A percentile compares a stretch with the other conserved stretches of the same genome.
Conservation (phyloP, 2,888 invertebrate genomes). For the Parnassius mnemosyne region DNA sequence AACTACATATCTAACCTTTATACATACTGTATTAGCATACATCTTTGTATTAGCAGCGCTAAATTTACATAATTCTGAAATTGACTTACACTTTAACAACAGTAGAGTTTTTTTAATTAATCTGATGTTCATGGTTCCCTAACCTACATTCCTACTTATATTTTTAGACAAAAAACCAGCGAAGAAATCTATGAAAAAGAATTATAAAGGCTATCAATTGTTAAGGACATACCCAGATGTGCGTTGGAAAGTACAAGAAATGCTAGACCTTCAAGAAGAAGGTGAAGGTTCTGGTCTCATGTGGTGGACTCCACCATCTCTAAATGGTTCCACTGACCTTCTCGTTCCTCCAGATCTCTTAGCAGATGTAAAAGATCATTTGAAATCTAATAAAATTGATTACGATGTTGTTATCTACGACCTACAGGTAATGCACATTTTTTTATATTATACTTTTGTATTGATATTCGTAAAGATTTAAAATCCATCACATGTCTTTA, state of each 20-base stretch:
- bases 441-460: conserved; percentile 12
- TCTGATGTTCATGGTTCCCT: not conserved
- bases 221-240: conserved; percentile 66
- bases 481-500: conserved; percentile 38
- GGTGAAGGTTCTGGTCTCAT: conserved; percentile 71
- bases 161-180: conserved; percentile 54
- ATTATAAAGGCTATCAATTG: conserved; percentile 80
- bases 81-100: not conserved
- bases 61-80: not conserved
- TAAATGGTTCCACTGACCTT: conserved; percentile 83
- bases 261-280: conserved; percentile 72
- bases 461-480: not conserved
- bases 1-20: not conserved
- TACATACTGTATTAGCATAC: not conserved
- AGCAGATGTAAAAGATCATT: conserved; percentile 78
- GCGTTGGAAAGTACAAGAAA: conserved; percentile 67
- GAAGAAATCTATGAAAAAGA: conserved; percentile 67
- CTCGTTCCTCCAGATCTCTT: conserved; percentile 86
- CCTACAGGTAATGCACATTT: conserved; percentile 78
- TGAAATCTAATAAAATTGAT: conserved; percentile 82
- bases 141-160: not conserved
- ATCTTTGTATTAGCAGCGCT: not conserved
- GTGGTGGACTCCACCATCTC: conserved; percentile 75
- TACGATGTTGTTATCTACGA: conserved; percentile 86
- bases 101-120: not conserved